These are phyloP conservation scores for Leucophora obtusa DNA, from an alignment of 2,888 invertebrate genomes.

Conservation along the genomic window DNA sequence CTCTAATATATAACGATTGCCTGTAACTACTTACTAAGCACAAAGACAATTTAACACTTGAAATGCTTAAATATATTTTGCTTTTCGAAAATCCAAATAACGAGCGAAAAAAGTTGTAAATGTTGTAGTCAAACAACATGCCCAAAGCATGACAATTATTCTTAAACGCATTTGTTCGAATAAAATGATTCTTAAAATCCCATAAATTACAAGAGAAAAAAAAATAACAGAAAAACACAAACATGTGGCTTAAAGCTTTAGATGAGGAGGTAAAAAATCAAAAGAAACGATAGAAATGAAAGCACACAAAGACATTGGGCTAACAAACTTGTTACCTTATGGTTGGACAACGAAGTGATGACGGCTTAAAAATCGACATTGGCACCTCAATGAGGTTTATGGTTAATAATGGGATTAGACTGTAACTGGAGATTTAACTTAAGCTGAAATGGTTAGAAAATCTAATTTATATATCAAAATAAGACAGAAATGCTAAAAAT, in stretches of 20 bases:
- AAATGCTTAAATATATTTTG: conserved; percentile 49
- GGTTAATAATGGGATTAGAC: conserved; percentile 13
- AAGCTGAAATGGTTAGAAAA: too few species aligned
- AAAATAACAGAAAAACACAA: conserved; percentile 30
- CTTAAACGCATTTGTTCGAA: conserved; percentile 64
- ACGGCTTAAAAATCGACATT: conserved; percentile 48
- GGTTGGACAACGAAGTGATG: conserved; percentile 41
- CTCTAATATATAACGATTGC: conserved; percentile 44
- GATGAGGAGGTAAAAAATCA: conserved; percentile 23
- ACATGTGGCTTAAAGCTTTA: conserved; percentile 49
- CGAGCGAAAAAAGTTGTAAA: conserved; percentile 40
- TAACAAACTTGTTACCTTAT: conserved; percentile 13
- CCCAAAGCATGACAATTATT: conserved; percentile 64
- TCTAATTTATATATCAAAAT: too few species aligned
- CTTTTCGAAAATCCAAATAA: conserved; percentile 25
- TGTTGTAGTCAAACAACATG: conserved; percentile 61
- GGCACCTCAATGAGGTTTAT: conserved; percentile 55
- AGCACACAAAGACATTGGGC: background rate
- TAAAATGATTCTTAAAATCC: conserved; percentile 64
- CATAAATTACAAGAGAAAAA: conserved; percentile 52
- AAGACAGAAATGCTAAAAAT: too few species aligned
- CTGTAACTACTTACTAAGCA: conserved; percentile 36
- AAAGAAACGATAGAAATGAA: conserved; percentile 30
- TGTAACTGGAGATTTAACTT: background rate
- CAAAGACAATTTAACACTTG: conserved; percentile 64